Evolutionary conservation across 2,113 vertebrate genomes (phyloP).

Genomic region (Irena cyanogastra): DNA sequence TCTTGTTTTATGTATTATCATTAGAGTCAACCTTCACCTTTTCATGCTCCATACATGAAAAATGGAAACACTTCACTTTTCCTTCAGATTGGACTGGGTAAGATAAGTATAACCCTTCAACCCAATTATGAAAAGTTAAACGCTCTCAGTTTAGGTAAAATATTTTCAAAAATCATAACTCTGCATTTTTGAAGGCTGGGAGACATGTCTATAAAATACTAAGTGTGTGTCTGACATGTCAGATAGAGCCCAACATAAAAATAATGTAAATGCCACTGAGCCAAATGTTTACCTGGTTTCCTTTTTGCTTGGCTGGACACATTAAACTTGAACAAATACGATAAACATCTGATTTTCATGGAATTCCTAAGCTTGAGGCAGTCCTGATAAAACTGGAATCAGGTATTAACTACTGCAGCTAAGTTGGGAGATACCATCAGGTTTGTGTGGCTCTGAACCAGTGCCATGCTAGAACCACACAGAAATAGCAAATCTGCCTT

Average conservation of each 20-base stretch:
- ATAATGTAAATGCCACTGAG: neutral
- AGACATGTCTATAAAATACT: neutral
- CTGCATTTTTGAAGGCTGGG: neutral
- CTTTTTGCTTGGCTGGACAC: neutral
- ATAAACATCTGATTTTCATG: neutral
- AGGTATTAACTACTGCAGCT: neutral
- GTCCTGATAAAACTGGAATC: neutral
- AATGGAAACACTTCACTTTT: slow-evolving; percentile 8
- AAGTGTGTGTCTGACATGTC: neutral
- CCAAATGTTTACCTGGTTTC: neutral
- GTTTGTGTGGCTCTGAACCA: neutral
- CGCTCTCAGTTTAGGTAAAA: slow-evolving; percentile 16
- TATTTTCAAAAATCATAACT: neutral
- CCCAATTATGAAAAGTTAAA: neutral
- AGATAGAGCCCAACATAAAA: slow-evolving; percentile 38
- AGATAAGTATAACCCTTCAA: neutral
- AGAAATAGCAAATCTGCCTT: neutral
- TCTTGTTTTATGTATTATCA: neutral
- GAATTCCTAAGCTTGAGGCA: neutral
- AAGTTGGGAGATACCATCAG: neutral
- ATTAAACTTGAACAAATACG: neutral
- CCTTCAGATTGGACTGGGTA: slow-evolving; percentile 15
- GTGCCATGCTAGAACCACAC: neutral
- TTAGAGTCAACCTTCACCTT: neutral
- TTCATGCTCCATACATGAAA: neutral